A percentile compares a stretch with the other conserved stretches of the same genome.
phyloP scores from a whole-genome alignment of 2,888 invertebrate genomes.

The Parnassius smintheus region DNA sequence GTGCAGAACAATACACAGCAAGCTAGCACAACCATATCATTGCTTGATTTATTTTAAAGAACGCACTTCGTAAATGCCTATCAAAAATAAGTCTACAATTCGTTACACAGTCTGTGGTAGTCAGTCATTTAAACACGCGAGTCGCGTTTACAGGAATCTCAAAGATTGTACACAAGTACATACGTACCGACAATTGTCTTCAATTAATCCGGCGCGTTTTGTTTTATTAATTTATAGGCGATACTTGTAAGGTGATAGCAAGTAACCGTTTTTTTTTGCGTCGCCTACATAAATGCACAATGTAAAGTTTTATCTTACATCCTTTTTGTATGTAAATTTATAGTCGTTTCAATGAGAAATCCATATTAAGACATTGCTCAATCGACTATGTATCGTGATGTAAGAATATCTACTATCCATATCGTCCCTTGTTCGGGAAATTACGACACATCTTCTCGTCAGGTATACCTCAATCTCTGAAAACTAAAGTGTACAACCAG shows the following conservation, averaged over 20 bases:
- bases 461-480: too few relatives aligned
- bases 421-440: too few relatives aligned
- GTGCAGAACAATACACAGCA: too few relatives aligned
- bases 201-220: constrained; percentile 30
- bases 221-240: constrained; percentile 34
- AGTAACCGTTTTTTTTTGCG: constrained; percentile 30
- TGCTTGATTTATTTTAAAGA: too few relatives aligned
- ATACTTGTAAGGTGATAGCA: constrained; percentile 29
- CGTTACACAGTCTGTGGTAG: constrained; percentile 4
- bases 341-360: background rate
- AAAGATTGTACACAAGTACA: constrained; percentile 24
- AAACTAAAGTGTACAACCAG: too few relatives aligned
- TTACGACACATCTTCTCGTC: too few relatives aligned
- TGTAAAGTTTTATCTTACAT: constrained; percentile 8
- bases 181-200: constrained; percentile 25
- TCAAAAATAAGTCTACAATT: constrained; percentile 7
- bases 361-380: too few relatives aligned
- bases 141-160: constrained; percentile 21
- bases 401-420: too few relatives aligned
- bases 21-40: too few relatives aligned
- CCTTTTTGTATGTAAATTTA: constrained; percentile 4
- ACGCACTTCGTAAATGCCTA: constrained; percentile 1
- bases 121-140: constrained; percentile 12
- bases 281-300: constrained; percentile 8
- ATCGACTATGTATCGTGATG: too few relatives aligned